A percentile compares a stretch with the other conserved stretches of the same genome.
These are phyloP conservation scores for Bacillus rossius DNA, from an alignment of 1,140 invertebrate species.

Conservation along the genomic window DNA sequence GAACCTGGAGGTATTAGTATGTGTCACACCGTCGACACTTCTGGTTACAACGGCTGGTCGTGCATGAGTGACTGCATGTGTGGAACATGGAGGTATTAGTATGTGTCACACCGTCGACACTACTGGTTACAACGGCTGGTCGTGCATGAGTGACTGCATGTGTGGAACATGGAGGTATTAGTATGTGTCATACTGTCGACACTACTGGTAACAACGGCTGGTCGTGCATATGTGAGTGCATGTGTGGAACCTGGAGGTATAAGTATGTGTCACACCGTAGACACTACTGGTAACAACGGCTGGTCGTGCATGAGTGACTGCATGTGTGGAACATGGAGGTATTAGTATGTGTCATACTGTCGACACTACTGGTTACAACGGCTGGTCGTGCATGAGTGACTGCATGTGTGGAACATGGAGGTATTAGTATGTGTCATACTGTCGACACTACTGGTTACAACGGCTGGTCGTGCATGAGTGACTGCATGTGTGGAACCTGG, in stretches of 20 bases:
- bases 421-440: not conserved
- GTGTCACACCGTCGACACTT: conserved; percentile 66
- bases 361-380: not conserved
- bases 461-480: not conserved
- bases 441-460: not conserved
- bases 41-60: conserved; percentile 40
- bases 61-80: not conserved
- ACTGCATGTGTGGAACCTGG: not conserved
- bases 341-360: not conserved
- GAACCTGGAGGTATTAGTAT: not conserved
- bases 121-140: conserved; percentile 45
- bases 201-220: not conserved
- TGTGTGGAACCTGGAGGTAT: not conserved
- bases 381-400: not conserved
- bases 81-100: not conserved
- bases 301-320: not conserved
- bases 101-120: conserved; percentile 62
- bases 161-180: not conserved
- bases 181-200: no score
- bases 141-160: not conserved
- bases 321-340: not conserved
- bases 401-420: not conserved
- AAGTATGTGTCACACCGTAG: no score
- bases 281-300: not conserved
- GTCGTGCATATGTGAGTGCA: not conserved